Base-by-base conservation (phyloP, 2,888 invertebrate species). In the Slavum lentiscoides region DNA sequence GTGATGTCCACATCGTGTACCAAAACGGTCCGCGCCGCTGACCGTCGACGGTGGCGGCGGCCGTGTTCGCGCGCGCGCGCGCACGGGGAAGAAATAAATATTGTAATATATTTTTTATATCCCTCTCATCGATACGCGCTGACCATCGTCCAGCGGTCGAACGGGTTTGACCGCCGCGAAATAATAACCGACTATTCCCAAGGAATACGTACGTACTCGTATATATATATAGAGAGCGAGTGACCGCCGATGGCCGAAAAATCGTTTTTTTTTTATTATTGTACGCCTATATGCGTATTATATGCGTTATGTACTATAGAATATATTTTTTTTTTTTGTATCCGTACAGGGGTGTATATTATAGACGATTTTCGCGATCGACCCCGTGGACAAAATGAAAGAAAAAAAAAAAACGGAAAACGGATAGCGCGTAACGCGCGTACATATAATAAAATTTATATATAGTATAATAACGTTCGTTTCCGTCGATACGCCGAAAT, bases 161-260 rank as follows among this genome's bases (percentile, higher is more conserved):
- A 80, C 80, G 80, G 80, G 80, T 80, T 80, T 80, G 80, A 80
- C 80, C 80, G 64, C 72, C 62, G 37, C 49, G n/a, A 62, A 53
- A 70, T 80, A 53, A 70, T 80, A 80, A 80, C 80, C 80, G 80
- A 80, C 80, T 72, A 72, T 80, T 80, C 80, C 80, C 80, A 80
- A 72, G 72, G 62, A 64, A 80, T 72, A 64, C 30, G 30, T 30
- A n/a, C n/a, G n/a, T n/a, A n/a, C n/a, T n/a, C n/a, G n/a, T n/a
- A n/a, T n/a, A 30, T 30, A 30, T 1, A 30, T 1, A 30, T 1
- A 30, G 30, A 30, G 30, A 30, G 30, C 30, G 30, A 30, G 30
- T 30, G 1, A 30, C 30, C 30, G 72, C 80, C 80, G 72, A 55
- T 72, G 80, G 66, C 64, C 62, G n/a, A 43, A 80, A 21, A 80